These are phyloP conservation scores for Atractosteus spatula DNA, from an alignment of 2,113 vertebrate species.

Conservation along the genomic window DNA sequence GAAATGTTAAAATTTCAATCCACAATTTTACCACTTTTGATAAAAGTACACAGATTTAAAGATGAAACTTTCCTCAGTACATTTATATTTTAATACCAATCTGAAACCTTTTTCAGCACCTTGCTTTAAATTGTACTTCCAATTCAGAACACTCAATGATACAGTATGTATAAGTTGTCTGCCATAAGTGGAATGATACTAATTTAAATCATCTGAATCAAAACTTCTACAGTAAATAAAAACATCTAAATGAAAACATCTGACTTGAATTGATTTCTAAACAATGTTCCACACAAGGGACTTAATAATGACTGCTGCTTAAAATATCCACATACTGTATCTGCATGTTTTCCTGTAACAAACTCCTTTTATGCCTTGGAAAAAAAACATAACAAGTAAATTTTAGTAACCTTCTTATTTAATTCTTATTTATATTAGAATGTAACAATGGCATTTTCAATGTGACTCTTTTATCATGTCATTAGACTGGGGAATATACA, in stretches of 20 bases:
- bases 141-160: conserved; percentile 33
- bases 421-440: too few species aligned
- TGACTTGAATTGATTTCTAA: conserved; percentile 68
- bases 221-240: conserved; percentile 49
- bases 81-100: too few species aligned
- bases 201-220: conserved; percentile 74
- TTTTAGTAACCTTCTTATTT: too few species aligned
- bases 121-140: too few species aligned
- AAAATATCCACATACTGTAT: conserved; percentile 54
- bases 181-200: conserved; percentile 63
- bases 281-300: conserved; percentile 53
- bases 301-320: conserved; percentile 50
- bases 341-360: too few species aligned
- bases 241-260: conserved; percentile 70
- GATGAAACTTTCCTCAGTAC: too few species aligned
- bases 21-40: too few species aligned
- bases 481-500: not conserved
- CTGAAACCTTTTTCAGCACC: too few species aligned
- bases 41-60: too few species aligned
- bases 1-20: too few species aligned
- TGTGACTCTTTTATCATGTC: not conserved
- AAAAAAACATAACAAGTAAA: too few species aligned
- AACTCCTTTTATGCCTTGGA: too few species aligned
- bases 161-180: conserved; percentile 50
- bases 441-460: not conserved